phyloP scores from a whole-genome alignment of 2,888 invertebrate species.

The Melangyna quadrimaculata region DNA sequence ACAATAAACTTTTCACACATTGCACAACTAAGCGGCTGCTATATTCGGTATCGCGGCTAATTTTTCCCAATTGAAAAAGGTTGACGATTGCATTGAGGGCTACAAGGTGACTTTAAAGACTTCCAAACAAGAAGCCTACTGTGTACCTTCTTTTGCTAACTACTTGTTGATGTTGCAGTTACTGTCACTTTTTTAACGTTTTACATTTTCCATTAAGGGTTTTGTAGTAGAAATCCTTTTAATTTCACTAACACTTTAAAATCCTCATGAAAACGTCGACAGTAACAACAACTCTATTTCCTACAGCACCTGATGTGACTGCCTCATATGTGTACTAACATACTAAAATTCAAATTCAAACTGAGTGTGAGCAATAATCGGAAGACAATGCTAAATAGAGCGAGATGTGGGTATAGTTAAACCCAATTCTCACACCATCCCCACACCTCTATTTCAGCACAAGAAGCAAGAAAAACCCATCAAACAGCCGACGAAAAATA shows the following conservation, averaged over 20 bases:
- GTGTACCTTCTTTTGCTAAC: background rate
- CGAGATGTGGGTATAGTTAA: constrained; percentile 27
- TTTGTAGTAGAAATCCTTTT: background rate
- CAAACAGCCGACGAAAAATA: background rate
- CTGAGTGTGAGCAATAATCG: constrained; percentile 27
- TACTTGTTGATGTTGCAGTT: constrained; percentile 23
- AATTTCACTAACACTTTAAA: background rate
- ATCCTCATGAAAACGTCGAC: background rate
- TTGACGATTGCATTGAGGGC: background rate
- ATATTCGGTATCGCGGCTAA: no score
- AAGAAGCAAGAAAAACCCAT: background rate
- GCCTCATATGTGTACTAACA: background rate
- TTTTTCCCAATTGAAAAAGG: background rate
- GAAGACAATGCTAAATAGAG: constrained; percentile 50
- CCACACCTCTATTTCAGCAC: background rate
- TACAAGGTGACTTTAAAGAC: background rate
- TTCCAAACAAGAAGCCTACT: background rate
- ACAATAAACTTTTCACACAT: no score
- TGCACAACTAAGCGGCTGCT: no score
- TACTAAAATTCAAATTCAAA: background rate
- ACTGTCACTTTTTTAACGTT: constrained; percentile 40
- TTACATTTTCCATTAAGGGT: constrained; percentile 20
- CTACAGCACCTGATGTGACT: background rate
- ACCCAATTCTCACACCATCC: background rate
- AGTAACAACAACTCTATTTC: background rate